These are phyloP conservation scores for Metaphire vulgaris DNA, from an alignment of 1,140 invertebrate species.

Conservation along the genomic window DNA sequence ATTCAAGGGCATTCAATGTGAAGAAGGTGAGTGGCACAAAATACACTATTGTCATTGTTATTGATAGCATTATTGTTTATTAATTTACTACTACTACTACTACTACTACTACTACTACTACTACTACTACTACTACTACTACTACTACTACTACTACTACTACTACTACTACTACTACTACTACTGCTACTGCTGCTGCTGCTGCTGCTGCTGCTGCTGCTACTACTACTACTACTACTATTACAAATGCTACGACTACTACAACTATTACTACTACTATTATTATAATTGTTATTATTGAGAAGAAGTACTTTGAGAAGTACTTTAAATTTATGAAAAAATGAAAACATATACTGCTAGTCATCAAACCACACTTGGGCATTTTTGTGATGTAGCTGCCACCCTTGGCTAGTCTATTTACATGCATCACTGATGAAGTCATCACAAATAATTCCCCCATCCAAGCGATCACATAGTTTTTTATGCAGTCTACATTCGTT, in stretches of 20 bases:
- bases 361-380: too few relatives aligned
- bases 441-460: too few relatives aligned
- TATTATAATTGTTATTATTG: background rate
- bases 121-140: background rate
- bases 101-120: background rate
- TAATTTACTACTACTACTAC: background rate
- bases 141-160: background rate
- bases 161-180: background rate
- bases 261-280: background rate
- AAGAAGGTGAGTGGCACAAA: slow-evolving; percentile 37
- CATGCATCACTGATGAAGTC: too few relatives aligned
- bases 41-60: background rate
- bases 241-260: background rate
- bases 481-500: too few relatives aligned
- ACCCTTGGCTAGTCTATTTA: too few relatives aligned
- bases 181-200: background rate
- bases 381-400: too few relatives aligned
- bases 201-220: background rate
- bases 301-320: too few relatives aligned
- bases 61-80: background rate
- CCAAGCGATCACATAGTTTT: too few relatives aligned
- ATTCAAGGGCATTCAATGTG: slow-evolving; percentile 48
- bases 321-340: too few relatives aligned
- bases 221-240: background rate
- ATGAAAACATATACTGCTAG: too few relatives aligned